A percentile compares a stretch with the other conserved stretches of the same genome.
These are phyloP conservation scores for Siderastrea radians DNA, from an alignment of 92 coral and sea anemone genomes.

Conservation along the genomic window DNA sequence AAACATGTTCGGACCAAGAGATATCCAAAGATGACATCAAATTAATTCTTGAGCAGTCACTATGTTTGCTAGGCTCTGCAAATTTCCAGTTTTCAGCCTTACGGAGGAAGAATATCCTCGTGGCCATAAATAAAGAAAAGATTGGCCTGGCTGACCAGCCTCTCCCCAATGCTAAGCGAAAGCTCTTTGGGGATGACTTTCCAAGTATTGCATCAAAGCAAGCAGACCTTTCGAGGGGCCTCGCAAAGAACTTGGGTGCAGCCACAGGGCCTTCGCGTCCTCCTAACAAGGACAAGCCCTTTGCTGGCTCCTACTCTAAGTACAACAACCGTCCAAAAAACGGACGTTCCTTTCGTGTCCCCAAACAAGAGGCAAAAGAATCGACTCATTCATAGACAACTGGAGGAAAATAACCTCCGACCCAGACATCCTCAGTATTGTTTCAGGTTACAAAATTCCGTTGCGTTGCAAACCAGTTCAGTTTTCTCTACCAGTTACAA, in stretches of 20 bases:
- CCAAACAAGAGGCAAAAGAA: conserved; percentile 8
- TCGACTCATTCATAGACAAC: conserved; percentile 28
- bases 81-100: too few species aligned
- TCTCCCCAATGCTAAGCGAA: too few species aligned
- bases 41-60: too few species aligned
- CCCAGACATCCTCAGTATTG: conserved; percentile 24
- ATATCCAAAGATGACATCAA: too few species aligned
- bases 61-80: too few species aligned
- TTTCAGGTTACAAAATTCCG: conserved; percentile 33
- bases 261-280: background rate
- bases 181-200: too few species aligned
- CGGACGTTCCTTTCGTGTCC: conserved; percentile 33
- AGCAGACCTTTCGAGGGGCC: conserved; percentile 18
- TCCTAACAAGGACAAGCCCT: background rate
- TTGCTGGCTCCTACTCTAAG: background rate
- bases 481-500: background rate
- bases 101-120: too few species aligned
- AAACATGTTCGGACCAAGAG: background rate
- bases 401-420: conserved; percentile 40
- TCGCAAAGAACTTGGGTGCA: conserved; percentile 3
- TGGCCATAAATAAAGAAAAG: too few species aligned
- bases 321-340: conserved; percentile 23
- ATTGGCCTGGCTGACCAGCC: too few species aligned
- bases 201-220: background rate
- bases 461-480: conserved; percentile 30